A percentile compares a stretch with the other conserved stretches of the same genome.
phyloP scores from a whole-genome alignment of 2,797 vertebrate genomes.

The Bovichtus variegatus region DNA sequence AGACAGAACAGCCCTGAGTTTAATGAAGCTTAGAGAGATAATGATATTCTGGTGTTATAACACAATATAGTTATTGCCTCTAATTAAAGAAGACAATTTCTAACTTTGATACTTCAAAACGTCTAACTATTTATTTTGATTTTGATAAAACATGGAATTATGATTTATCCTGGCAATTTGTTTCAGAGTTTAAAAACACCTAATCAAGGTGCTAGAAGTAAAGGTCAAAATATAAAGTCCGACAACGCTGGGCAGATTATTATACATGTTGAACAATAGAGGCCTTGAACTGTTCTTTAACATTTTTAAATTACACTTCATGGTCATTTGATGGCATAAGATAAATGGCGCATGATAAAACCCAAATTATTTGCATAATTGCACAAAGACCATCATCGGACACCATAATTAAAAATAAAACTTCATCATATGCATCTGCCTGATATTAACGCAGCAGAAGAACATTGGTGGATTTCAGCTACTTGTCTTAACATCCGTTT shows the following conservation, averaged over 20 bases:
- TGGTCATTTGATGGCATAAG: neutral
- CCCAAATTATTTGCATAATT: neutral
- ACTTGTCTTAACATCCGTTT: neutral
- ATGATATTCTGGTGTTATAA: slow-evolving; percentile 35
- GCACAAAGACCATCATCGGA: neutral
- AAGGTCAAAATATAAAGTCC: slow-evolving; percentile 5
- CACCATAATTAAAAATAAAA: neutral
- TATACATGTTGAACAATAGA: neutral
- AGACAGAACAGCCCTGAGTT: slow-evolving; percentile 39
- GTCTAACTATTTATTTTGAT: slow-evolving; percentile 22
- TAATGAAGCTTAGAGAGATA: slow-evolving; percentile 49
- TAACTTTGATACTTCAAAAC: slow-evolving; percentile 18
- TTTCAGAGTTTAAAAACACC: slow-evolving; percentile 33
- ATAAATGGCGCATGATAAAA: slow-evolving; percentile 4
- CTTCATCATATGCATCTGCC: too few species aligned
- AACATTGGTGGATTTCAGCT: neutral
- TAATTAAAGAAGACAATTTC: slow-evolving; percentile 48
- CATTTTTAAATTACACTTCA: neutral
- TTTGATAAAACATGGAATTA: slow-evolving; percentile 21
- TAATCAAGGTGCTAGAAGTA: slow-evolving; percentile 8
- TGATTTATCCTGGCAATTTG: slow-evolving; percentile 1
- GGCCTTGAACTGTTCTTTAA: neutral
- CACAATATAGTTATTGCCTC: slow-evolving; percentile 44
- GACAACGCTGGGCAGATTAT: neutral
- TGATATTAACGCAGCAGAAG: neutral